A percentile compares a stretch with the other conserved stretches of the same genome.
phyloP scores from a whole-genome alignment of 2,113 vertebrate genomes.

The Coturnix japonica region DNA sequence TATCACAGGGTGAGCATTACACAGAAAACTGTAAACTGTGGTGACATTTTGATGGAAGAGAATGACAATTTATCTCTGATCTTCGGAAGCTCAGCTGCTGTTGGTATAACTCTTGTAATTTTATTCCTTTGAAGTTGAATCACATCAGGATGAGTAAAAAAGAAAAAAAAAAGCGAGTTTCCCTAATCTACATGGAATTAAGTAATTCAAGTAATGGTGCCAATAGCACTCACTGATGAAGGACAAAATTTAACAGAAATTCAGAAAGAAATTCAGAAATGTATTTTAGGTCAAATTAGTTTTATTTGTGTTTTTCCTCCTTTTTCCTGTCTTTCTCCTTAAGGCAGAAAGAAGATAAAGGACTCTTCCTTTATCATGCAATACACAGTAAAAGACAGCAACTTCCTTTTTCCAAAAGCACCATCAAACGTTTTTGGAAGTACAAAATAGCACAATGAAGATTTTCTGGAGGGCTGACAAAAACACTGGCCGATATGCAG shows the following conservation, averaged over 20 bases:
- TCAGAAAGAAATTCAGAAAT: not conserved
- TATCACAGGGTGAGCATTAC: not conserved
- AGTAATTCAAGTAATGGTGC: not conserved
- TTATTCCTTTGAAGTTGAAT: constrained; percentile 12
- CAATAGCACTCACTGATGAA: not conserved
- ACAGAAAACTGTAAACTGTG: constrained; percentile 26
- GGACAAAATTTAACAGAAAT: not conserved
- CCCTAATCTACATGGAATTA: not conserved
- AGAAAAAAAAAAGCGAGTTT: constrained; percentile 2
- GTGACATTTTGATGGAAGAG: constrained; percentile 12
- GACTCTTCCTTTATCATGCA: no score
- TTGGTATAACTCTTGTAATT: not conserved
- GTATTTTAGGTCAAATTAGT: not conserved
- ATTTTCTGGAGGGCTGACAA: not conserved
- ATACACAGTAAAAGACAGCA: not conserved
- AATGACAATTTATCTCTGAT: constrained; percentile 25
- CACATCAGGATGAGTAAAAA: not conserved
- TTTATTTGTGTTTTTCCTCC: not conserved
- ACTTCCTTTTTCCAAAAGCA: not conserved
- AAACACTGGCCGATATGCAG: not conserved
- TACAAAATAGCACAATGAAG: not conserved
- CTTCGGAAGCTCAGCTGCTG: not conserved
- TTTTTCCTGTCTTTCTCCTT: not conserved
- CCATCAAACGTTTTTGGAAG: not conserved
- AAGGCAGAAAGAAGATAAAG: not conserved